Conservation (phyloP, 2,888 invertebrate genomes). For the Tribolium freemani region DNA sequence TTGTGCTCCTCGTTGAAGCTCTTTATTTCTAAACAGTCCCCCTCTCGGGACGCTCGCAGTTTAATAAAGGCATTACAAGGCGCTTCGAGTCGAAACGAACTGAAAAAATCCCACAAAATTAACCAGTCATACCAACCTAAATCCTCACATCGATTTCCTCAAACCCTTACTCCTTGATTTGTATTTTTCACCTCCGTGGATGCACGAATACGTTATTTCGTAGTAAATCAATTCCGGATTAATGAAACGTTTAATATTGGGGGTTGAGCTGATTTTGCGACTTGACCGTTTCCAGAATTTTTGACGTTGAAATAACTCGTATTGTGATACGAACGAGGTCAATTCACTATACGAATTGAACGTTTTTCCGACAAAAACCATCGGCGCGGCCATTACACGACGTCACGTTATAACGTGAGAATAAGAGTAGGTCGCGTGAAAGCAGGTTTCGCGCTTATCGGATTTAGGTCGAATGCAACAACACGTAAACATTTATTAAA, state of each 20-base stretch:
- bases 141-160: background rate
- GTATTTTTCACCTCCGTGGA: background rate
- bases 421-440: background rate
- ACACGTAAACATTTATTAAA: too few relatives aligned
- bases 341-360: background rate
- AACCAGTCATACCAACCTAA: too few relatives aligned
- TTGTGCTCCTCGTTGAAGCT: conserved; percentile 7
- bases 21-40: background rate
- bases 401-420: conserved; percentile 4
- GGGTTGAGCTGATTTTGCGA: background rate
- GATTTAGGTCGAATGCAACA: too few relatives aligned
- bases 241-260: background rate
- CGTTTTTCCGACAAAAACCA: background rate
- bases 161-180: conserved; percentile 1
- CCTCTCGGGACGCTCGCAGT: background rate
- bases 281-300: conserved; percentile 8
- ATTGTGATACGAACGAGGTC: background rate
- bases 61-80: background rate
- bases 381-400: background rate
- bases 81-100: background rate
- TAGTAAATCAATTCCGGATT: background rate
- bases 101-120: background rate
- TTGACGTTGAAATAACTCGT: background rate
- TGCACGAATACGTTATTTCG: conserved; percentile 3
- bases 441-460: too few relatives aligned